Evolutionary conservation across 2,888 invertebrate genomes (phyloP).

Genomic region (Dasysyrphus tricinctus): DNA sequence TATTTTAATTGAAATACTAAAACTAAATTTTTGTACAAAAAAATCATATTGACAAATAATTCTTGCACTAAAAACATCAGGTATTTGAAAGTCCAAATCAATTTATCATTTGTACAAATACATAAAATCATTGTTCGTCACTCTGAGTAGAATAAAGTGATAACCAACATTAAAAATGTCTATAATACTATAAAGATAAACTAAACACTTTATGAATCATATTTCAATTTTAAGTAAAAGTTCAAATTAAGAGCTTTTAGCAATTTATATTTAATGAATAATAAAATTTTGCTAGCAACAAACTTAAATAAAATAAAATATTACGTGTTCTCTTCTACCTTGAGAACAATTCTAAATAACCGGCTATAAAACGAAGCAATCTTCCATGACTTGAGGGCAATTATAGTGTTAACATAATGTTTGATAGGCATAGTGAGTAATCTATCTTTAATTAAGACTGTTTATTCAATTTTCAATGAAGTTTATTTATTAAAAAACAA

Average conservation of each 20-base stretch:
- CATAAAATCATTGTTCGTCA: too few relatives aligned
- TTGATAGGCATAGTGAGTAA: not conserved
- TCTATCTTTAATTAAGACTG: slow-evolving; percentile 19
- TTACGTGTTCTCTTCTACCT: slow-evolving; percentile 16
- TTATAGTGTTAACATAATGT: not conserved
- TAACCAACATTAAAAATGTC: too few relatives aligned
- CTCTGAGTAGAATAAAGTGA: too few relatives aligned
- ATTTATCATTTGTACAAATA: too few relatives aligned
- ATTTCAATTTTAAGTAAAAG: not conserved
- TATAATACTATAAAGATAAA: not conserved
- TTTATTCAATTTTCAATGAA: not conserved
- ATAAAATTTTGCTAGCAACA: not conserved
- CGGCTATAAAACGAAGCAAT: slow-evolving; percentile 27
- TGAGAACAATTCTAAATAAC: slow-evolving; percentile 50
- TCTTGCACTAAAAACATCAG: too few relatives aligned
- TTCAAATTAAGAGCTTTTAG: not conserved
- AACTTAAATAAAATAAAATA: not conserved
- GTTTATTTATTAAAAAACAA: not conserved
- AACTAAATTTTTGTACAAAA: too few relatives aligned
- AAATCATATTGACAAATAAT: too few relatives aligned
- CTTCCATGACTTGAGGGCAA: slow-evolving; percentile 36
- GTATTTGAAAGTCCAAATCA: too few relatives aligned
- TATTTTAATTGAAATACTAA: too few relatives aligned
- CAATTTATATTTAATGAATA: too few relatives aligned
- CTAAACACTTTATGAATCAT: not conserved